Percentiles rank a stretch among this genome's conserved stretches.
phyloP scores from a whole-genome alignment of 2,888 invertebrate species.

The Notocelia uddmanniana region DNA sequence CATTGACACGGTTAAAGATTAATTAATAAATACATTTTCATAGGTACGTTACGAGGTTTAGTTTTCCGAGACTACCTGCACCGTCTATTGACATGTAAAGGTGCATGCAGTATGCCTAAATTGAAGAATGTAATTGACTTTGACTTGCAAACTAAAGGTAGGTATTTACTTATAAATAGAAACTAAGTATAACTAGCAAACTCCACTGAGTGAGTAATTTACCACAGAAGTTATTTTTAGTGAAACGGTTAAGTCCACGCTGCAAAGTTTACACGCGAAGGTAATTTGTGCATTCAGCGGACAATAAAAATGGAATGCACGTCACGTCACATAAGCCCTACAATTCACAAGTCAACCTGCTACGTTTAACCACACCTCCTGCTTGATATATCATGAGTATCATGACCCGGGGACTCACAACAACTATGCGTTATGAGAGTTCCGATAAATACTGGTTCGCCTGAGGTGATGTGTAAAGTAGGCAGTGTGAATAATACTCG shows the following conservation, averaged over 20 bases:
- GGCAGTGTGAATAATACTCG: not conserved
- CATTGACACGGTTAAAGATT: too few relatives aligned
- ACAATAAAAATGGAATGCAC: slow-evolving; percentile 48
- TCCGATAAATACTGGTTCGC: not conserved
- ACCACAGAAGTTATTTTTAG: slow-evolving; percentile 48
- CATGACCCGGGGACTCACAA: not conserved
- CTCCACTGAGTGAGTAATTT: slow-evolving; percentile 64
- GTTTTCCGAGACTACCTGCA: too few relatives aligned
- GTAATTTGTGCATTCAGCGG: slow-evolving; percentile 50
- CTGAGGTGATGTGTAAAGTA: not conserved
- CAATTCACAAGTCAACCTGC: not conserved
- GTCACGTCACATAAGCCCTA: slow-evolving; percentile 50
- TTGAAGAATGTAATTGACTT: too few relatives aligned
- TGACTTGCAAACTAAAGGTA: too few relatives aligned
- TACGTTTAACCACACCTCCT: not conserved
- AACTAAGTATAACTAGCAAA: not conserved
- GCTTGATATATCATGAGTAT: not conserved
- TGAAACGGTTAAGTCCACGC: slow-evolving; percentile 23
- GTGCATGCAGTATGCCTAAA: too few relatives aligned
- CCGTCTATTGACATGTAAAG: too few relatives aligned
- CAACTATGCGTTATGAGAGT: not conserved
- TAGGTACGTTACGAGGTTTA: too few relatives aligned
- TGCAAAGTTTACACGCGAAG: slow-evolving; percentile 40
- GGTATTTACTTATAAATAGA: not conserved
- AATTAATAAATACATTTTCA: too few relatives aligned